Conservation (phyloP, 1,140 invertebrate genomes). For the Drosophila melanica region DNA sequence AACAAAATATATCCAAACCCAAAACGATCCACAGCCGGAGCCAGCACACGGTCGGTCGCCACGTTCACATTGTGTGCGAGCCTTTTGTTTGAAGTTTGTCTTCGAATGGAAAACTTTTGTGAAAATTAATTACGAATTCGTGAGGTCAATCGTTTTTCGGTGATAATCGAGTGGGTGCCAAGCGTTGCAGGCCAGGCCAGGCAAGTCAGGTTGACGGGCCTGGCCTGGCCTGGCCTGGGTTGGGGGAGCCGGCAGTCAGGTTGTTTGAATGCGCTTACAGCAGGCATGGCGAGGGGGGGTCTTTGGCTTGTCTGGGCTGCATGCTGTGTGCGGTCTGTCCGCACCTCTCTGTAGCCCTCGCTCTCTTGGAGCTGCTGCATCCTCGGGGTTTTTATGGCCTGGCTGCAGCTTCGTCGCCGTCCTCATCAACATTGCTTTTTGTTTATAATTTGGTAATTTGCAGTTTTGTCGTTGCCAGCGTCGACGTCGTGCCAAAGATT, state of each 20-base stretch:
- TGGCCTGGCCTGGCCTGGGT: not conserved
- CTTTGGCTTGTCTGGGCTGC: slow-evolving; percentile 31
- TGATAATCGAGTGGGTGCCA: slow-evolving; percentile 81
- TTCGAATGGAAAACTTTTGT: slow-evolving; percentile 83
- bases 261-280: slow-evolving; percentile 66
- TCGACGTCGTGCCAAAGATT: slow-evolving; percentile 76
- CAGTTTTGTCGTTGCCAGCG: slow-evolving; percentile 73
- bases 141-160: slow-evolving; percentile 82
- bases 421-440: slow-evolving; percentile 53
- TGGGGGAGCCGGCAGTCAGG: slow-evolving; percentile 21
- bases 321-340: slow-evolving; percentile 62
- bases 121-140: slow-evolving; percentile 83
- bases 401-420: slow-evolving; percentile 19
- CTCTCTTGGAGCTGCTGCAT: slow-evolving; percentile 31
- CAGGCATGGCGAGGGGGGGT: slow-evolving; percentile 11
- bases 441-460: slow-evolving; percentile 80
- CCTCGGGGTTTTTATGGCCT: slow-evolving; percentile 43
- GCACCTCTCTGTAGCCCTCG: slow-evolving; percentile 12
- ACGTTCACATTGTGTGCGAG: slow-evolving; percentile 41
- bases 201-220: slow-evolving; percentile 15
- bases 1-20: slow-evolving; percentile 21
- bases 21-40: slow-evolving; percentile 47
- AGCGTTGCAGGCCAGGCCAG: slow-evolving; percentile 34
- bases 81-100: slow-evolving; percentile 81
- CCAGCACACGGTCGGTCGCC: slow-evolving; percentile 13